phyloP scores from a whole-genome alignment of 2,113 vertebrate genomes.

The Alaudala cheleensis region DNA sequence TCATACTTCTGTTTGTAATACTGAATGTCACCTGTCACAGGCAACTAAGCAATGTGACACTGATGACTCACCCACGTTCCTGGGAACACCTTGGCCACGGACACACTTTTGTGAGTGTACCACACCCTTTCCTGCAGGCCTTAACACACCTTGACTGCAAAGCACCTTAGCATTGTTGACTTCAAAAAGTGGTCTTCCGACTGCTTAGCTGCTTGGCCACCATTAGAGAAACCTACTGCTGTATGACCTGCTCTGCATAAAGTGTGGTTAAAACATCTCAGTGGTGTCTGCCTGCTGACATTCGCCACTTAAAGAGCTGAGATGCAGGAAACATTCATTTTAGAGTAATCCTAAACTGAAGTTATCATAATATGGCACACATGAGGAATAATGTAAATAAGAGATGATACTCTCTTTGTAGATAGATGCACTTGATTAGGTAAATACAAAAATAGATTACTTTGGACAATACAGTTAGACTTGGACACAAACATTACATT shows the following conservation, averaged over 20 bases:
- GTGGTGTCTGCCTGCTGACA: background rate
- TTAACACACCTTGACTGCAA: background rate
- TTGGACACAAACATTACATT: background rate
- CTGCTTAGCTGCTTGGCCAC: background rate
- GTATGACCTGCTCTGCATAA: rapidly evolving
- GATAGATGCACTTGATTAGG: background rate
- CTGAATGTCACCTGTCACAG: conserved; percentile 15
- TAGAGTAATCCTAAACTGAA: background rate
- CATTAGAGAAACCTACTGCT: background rate
- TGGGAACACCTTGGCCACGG: conserved; percentile 16
- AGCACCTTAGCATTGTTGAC: background rate
- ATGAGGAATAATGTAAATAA: background rate
- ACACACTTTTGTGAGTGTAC: background rate
- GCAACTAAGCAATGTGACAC: background rate
- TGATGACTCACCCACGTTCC: background rate
- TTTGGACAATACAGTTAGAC: background rate
- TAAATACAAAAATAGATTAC: background rate
- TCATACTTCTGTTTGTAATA: background rate
- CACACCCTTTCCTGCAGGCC: conserved; percentile 23
- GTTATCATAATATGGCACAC: background rate
- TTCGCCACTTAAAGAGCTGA: background rate
- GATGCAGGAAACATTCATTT: background rate
- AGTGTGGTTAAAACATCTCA: background rate
- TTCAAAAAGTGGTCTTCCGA: background rate
- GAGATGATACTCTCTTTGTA: background rate